Conservation (phyloP, 2,113 vertebrate species). For the Electrona antarctica region DNA sequence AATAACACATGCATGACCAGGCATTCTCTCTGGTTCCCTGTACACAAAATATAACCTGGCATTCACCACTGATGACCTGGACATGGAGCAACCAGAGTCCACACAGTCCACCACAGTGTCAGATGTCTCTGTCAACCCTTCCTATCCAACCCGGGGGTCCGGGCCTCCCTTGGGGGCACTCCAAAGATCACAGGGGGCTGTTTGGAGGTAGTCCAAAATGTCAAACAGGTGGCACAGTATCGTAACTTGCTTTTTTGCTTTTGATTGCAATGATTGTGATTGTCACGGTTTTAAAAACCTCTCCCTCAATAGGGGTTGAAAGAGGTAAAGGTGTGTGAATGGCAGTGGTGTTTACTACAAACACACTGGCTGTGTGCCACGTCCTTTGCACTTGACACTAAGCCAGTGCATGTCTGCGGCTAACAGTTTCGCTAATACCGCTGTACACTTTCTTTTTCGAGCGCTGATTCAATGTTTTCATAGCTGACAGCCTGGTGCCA, state of each 20-base stretch:
- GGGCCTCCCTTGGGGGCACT: too few species aligned
- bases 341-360: conserved; percentile 32
- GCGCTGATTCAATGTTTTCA: conserved; percentile 55
- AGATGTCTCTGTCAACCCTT: conserved; percentile 62
- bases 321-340: conserved; percentile 13
- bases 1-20: too few species aligned
- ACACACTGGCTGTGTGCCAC: conserved; percentile 38
- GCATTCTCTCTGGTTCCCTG: conserved; percentile 36
- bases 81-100: conserved; percentile 43
- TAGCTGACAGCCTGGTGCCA: conserved; percentile 36
- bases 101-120: conserved; percentile 37
- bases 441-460: conserved; percentile 63
- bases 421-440: conserved; percentile 39
- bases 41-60: conserved; percentile 53
- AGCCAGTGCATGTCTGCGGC: conserved; percentile 30
- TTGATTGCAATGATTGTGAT: too few species aligned
- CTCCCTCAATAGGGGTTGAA: conserved; percentile 5
- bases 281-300: too few species aligned
- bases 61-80: conserved; percentile 72
- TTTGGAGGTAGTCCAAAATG: too few species aligned
- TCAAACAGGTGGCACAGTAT: too few species aligned
- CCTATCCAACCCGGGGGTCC: too few species aligned
- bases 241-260: too few species aligned
- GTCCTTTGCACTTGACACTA: conserved; percentile 57
- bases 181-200: too few species aligned